Evolutionary conservation across 2,888 invertebrate genomes (phyloP), one percentile per base, ranked within the genome.

Genomic region (Ecliptopera silaceata): DNA sequence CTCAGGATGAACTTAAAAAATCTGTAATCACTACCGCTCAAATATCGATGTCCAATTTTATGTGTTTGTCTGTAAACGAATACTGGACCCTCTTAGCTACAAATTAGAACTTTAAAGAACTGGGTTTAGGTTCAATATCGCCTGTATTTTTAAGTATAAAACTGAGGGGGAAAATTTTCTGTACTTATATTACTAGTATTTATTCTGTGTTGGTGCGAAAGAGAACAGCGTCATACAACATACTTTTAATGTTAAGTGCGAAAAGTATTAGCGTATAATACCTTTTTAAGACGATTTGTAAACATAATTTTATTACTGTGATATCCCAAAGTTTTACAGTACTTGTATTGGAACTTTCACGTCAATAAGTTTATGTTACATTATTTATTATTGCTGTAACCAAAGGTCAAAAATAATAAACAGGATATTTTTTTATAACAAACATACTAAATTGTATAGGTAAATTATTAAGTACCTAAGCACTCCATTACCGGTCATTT

Each of bases 191-290:
- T 26, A 43, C n/a, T 43, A 41, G 5, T 31, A 32, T 17, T 31
- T 39, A 39, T 20, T 12, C 52, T 32, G 39, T 51, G 12, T 74
- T 75, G 71, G 75, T 75, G 75, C 77, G 77, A 75, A 75, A 81
- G 79, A 76, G 76, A 82, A 78, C 71, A 72, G 73, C 77, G 69
- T 74, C 74, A 82, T 81, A 81, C 77, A 78, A 75, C 74, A 71
- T 76, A 79, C 75, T 72, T 80, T 75, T 77, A 77, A 77, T 77
- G 70, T 75, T 66, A 70, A 70, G 63, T 64, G 61, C 61, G 64
- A 71, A 75, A 70, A 69, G 72, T 70, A 75, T 75, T 74, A 74
- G 68, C 66, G 55, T 52, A 38, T 44, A 63, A 65, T 63, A 41
- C 58, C 65, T 66, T 73, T 70, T 74, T 72, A 65, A 65, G 49